These are phyloP conservation scores for Microtus oregoni DNA, from an alignment of 2,113 vertebrate species.

Conservation along the genomic window DNA sequence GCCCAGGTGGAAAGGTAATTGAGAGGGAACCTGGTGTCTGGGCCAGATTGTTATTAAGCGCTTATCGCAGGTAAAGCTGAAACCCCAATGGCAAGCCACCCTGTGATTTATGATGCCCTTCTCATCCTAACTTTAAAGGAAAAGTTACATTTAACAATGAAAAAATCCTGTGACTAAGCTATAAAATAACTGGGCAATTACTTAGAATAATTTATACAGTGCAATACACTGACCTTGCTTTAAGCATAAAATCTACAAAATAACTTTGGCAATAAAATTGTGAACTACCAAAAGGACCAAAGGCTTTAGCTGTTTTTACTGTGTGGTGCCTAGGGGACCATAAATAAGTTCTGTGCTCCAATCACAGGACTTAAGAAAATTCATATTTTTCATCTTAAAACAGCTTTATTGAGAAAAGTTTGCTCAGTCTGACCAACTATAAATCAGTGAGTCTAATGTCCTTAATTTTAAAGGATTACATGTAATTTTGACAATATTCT, in stretches of 20 bases:
- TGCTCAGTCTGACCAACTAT: conserved; percentile 52
- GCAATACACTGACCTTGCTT: conserved; percentile 90
- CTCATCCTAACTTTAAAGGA: conserved; percentile 85
- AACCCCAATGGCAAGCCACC: conserved; percentile 86
- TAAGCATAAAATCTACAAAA: conserved; percentile 91
- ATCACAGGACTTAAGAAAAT: conserved; percentile 84
- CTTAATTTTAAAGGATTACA: conserved; percentile 63
- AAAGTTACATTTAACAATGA: conserved; percentile 89
- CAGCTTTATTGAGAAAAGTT: conserved; percentile 72
- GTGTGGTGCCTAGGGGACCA: conserved; percentile 81
- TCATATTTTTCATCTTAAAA: conserved; percentile 83
- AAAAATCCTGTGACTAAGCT: conserved; percentile 88
- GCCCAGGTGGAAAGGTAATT: conserved; percentile 92
- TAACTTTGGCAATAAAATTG: conserved; percentile 89
- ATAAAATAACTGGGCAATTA: conserved; percentile 92
- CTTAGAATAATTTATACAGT: conserved; percentile 92
- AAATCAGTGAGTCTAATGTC: conserved; percentile 50
- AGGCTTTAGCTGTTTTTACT: conserved; percentile 88
- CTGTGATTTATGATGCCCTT: conserved; percentile 89
- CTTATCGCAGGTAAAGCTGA: conserved; percentile 89
- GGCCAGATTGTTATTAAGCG: conserved; percentile 90
- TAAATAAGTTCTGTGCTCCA: conserved; percentile 87
- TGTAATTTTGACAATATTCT: conserved; percentile 49
- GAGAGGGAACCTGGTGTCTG: conserved; percentile 88
- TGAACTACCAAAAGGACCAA: conserved; percentile 90